Evolutionary conservation across 2,888 invertebrate species (phyloP).

Genomic region (Chymomyza amoena): DNA sequence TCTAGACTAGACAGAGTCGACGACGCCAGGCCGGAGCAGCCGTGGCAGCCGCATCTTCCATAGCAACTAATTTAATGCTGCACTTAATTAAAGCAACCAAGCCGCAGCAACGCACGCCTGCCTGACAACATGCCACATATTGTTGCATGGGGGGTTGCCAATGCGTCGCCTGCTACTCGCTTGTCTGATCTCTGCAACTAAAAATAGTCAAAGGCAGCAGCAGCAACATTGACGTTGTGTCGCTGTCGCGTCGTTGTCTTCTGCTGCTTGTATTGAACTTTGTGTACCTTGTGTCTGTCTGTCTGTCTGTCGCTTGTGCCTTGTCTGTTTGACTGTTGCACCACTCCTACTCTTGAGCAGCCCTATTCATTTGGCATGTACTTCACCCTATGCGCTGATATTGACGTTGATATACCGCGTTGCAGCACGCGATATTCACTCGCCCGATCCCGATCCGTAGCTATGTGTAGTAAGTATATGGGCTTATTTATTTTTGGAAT

Average conservation of each 20-base stretch:
- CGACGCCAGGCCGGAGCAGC: not conserved
- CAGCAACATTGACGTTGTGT: conserved; percentile 33
- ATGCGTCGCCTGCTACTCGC: conserved; percentile 28
- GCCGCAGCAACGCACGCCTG: conserved; percentile 42
- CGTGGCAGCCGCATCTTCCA: conserved; percentile 11
- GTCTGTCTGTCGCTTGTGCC: conserved; percentile 34
- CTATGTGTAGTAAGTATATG: conserved; percentile 23
- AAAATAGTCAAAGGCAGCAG: conserved; percentile 52
- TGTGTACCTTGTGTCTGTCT: conserved; percentile 45
- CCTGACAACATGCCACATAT: conserved; percentile 40
- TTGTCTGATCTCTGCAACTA: conserved; percentile 38
- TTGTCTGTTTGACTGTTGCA: conserved; percentile 26
- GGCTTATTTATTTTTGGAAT: conserved; percentile 69
- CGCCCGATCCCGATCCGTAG: conserved; percentile 16
- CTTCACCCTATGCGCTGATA: conserved; percentile 68
- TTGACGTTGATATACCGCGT: conserved; percentile 71
- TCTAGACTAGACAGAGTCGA: conserved; percentile 28
- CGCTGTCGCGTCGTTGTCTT: conserved; percentile 31
- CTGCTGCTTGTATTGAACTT: conserved; percentile 59
- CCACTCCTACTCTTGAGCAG: conserved; percentile 56
- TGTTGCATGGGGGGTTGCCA: conserved; percentile 41
- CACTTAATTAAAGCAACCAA: conserved; percentile 69
- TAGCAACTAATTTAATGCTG: conserved; percentile 69
- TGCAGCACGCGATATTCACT: conserved; percentile 64
- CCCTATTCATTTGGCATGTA: conserved; percentile 60